These are phyloP conservation scores for Propithecus deckenii DNA, from an alignment of 2,797 vertebrate genomes.

Conservation along the genomic window DNA sequence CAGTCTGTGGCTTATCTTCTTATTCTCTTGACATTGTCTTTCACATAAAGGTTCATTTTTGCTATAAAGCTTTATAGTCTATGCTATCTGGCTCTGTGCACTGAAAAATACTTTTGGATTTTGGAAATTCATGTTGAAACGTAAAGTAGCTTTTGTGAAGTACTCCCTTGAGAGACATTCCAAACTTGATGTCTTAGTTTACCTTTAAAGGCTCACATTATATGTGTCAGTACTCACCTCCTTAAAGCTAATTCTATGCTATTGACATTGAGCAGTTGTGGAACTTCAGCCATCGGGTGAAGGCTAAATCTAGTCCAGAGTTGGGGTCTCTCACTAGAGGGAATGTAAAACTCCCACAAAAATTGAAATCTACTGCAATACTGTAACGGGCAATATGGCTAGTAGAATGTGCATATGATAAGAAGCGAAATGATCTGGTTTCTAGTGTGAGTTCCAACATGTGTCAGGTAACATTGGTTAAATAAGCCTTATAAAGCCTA, in stretches of 20 bases:
- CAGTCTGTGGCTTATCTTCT: background rate
- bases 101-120: constrained; percentile 32
- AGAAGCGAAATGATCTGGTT: background rate
- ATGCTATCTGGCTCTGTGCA: background rate
- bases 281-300: background rate
- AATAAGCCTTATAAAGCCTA: background rate
- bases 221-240: background rate
- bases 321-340: background rate
- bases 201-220: background rate
- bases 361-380: background rate
- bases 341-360: constrained; percentile 24
- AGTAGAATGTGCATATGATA: background rate
- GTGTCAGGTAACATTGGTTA: background rate
- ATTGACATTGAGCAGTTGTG: background rate
- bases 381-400: background rate
- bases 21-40: constrained; percentile 13
- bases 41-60: background rate
- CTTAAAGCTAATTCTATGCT: background rate
- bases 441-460: background rate
- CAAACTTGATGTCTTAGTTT: constrained; percentile 39
- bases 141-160: constrained; percentile 10
- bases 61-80: constrained; percentile 26
- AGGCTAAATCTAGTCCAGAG: background rate
- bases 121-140: constrained; percentile 43
- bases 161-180: background rate